Conservation (phyloP, 2,113 vertebrate species). For the Piprites chloris region DNA sequence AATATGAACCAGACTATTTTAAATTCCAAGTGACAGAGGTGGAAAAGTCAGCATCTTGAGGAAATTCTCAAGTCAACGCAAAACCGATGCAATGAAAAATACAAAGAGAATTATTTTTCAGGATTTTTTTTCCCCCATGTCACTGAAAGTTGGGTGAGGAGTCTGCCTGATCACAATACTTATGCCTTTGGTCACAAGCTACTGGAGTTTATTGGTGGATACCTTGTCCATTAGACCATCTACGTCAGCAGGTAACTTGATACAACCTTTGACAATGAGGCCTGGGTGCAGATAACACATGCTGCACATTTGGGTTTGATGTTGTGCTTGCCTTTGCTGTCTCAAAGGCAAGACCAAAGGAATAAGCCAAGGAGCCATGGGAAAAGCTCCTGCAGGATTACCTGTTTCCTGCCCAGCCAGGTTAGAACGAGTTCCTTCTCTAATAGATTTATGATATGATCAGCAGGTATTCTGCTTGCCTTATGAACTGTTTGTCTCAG, state of each 20-base stretch:
- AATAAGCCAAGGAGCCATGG: accelerated
- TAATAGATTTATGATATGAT: accelerated
- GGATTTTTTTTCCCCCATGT: neutral
- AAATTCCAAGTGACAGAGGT: neutral
- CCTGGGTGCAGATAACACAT: neutral
- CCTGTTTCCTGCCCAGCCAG: neutral
- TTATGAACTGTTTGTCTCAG: neutral
- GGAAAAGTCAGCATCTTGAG: neutral
- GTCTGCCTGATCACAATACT: neutral
- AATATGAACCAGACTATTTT: neutral
- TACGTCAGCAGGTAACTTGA: neutral
- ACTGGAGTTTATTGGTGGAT: neutral
- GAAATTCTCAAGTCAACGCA: neutral
- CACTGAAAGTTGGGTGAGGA: neutral
- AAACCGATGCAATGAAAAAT: neutral
- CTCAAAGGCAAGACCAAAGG: neutral
- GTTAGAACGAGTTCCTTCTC: neutral
- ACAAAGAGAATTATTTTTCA: neutral
- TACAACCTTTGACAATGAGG: neutral
- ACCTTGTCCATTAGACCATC: neutral
- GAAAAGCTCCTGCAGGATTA: neutral
- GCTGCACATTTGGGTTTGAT: neutral
- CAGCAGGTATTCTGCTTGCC: neutral
- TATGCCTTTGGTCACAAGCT: neutral
- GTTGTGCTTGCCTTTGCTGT: neutral